Percentiles rank a stretch among this genome's conserved stretches.
phyloP scores from a whole-genome alignment of 2,797 vertebrate genomes.

The Sardinella longiceps region DNA sequence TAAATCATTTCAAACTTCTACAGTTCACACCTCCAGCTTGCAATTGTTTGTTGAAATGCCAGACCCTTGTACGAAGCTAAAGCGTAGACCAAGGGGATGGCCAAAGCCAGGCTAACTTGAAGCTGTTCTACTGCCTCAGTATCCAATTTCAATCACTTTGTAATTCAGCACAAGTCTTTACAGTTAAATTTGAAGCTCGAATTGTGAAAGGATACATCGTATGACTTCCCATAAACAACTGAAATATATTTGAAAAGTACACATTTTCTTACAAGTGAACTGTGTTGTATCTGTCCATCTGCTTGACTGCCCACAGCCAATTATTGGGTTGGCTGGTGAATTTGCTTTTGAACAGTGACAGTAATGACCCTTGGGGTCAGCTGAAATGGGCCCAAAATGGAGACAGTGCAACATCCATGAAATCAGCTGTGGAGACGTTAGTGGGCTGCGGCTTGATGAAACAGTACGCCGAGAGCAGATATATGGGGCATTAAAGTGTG shows the following conservation, averaged over 20 bases:
- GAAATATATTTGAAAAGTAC: neutral
- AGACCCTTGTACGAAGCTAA: too few relatives aligned
- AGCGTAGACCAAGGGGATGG: too few relatives aligned
- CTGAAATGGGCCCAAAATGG: neutral
- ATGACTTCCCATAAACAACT: neutral
- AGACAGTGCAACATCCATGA: neutral
- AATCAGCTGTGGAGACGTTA: neutral
- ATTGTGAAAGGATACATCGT: neutral
- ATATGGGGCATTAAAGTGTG: neutral
- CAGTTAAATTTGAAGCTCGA: neutral
- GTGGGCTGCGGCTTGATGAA: neutral
- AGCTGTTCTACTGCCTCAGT: too few relatives aligned
- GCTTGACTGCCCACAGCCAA: neutral
- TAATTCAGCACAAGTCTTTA: neutral
- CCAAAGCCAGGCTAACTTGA: too few relatives aligned
- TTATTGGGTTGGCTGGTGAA: neutral
- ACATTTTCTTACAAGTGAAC: neutral
- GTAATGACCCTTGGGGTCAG: slow-evolving; percentile 19
- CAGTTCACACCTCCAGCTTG: too few relatives aligned
- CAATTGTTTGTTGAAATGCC: too few relatives aligned
- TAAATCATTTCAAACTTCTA: too few relatives aligned
- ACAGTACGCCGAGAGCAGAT: neutral
- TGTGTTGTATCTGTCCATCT: neutral
- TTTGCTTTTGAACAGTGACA: slow-evolving; percentile 1
- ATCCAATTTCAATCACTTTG: too few relatives aligned